Percentiles rank a stretch among this genome's conserved stretches.
These are phyloP conservation scores for Drosophila micromelanica DNA, from an alignment of 1,140 invertebrate species.

Conservation along the genomic window DNA sequence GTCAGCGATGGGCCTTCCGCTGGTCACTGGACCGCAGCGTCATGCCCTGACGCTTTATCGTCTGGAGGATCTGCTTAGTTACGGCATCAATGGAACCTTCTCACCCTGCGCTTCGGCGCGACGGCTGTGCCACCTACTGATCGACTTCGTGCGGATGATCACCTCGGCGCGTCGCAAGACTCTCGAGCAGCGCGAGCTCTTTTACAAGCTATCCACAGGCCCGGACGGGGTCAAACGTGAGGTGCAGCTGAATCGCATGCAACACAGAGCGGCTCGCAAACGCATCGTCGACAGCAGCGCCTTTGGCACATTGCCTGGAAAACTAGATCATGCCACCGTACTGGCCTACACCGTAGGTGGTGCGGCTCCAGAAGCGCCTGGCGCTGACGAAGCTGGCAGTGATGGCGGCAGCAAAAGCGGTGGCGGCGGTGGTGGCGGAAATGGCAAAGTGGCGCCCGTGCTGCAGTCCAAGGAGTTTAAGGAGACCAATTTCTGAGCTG, in stretches of 20 bases:
- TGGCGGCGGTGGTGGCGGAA: slow-evolving; percentile 21
- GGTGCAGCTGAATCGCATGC: slow-evolving; percentile 88
- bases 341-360: slow-evolving; percentile 91
- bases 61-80: slow-evolving; percentile 91
- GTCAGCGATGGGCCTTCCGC: slow-evolving; percentile 87
- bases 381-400: slow-evolving; percentile 2
- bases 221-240: slow-evolving; percentile 89
- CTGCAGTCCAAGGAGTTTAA: slow-evolving; percentile 80
- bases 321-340: slow-evolving; percentile 95
- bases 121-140: slow-evolving; percentile 89
- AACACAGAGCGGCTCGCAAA: slow-evolving; percentile 85
- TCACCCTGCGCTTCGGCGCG: slow-evolving; percentile 86
- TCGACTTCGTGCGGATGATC: slow-evolving; percentile 91
- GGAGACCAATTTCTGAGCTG: slow-evolving; percentile 79
- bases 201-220: slow-evolving; percentile 87
- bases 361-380: slow-evolving; percentile 3
- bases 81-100: slow-evolving; percentile 89
- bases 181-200: slow-evolving; percentile 92
- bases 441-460: slow-evolving; percentile 56
- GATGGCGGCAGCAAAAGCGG: not conserved
- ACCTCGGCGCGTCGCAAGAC: slow-evolving; percentile 92
- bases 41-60: slow-evolving; percentile 92
- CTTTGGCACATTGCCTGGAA: slow-evolving; percentile 91
- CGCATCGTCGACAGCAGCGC: slow-evolving; percentile 76
- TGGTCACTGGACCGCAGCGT: slow-evolving; percentile 91